phyloP scores from a whole-genome alignment of 2,113 vertebrate species.

The Poeciliopsis retropinna region DNA sequence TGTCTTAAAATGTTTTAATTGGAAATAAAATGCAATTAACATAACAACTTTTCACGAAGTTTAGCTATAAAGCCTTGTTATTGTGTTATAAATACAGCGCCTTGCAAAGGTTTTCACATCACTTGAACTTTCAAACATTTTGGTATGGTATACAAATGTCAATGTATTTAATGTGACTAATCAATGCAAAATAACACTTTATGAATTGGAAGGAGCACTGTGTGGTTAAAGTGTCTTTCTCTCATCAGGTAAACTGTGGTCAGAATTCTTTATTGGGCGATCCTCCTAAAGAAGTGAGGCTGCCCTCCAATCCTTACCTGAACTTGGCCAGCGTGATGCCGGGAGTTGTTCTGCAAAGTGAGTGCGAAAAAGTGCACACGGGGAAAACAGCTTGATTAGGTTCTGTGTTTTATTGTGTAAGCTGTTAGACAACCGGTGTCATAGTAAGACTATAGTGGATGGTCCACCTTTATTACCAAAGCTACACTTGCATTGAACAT shows the following conservation, averaged over 20 bases:
- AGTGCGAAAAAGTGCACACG: neutral
- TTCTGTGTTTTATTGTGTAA: neutral
- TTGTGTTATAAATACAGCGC: no score
- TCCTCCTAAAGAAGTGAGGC: slow-evolving; percentile 92
- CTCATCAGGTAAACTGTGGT: slow-evolving; percentile 79
- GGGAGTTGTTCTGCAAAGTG: slow-evolving; percentile 86
- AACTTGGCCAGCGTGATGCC: slow-evolving; percentile 95
- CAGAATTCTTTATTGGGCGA: slow-evolving; percentile 94
- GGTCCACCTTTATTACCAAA: neutral
- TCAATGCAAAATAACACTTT: no score
- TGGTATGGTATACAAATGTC: no score
- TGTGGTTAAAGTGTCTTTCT: neutral
- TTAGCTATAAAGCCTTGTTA: slow-evolving; percentile 5
- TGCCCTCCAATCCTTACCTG: slow-evolving; percentile 96
- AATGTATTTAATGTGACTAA: no score
- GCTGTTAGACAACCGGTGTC: neutral
- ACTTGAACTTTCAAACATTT: no score
- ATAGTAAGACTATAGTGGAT: neutral
- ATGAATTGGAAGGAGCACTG: neutral
- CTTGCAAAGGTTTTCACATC: no score
- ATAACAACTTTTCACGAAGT: slow-evolving; percentile 16
- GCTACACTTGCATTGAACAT: neutral
- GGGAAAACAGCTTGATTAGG: no score
- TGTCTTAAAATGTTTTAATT: slow-evolving; percentile 53
- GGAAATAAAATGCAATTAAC: slow-evolving; percentile 62